Percentiles rank a stretch among this genome's conserved stretches.
Conservation (phyloP, 2,888 invertebrate genomes). For the Netelia melanura region DNA sequence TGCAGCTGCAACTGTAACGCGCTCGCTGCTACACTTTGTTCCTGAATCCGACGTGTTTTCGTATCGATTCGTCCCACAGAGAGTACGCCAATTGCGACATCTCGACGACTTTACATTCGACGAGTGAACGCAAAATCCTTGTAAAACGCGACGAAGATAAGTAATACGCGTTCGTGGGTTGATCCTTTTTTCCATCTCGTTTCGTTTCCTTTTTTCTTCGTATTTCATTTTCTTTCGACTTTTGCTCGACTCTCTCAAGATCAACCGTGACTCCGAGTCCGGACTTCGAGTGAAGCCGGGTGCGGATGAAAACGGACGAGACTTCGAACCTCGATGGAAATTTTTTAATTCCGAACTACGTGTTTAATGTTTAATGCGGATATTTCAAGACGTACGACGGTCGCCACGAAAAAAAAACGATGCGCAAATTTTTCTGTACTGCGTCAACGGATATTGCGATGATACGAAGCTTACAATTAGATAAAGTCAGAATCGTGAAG, state of each 20-base stretch:
- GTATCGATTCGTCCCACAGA: constrained; percentile 61
- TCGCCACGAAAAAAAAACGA: too few relatives aligned
- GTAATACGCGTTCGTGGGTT: constrained; percentile 34
- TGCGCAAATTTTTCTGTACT: too few relatives aligned
- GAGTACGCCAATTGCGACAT: constrained; percentile 28
- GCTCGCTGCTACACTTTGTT: constrained; percentile 57
- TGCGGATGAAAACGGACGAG: background rate
- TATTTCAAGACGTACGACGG: background rate
- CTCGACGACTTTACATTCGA: constrained; percentile 8
- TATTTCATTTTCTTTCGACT: constrained; percentile 12
- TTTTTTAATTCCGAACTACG: background rate
- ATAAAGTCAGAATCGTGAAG: too few relatives aligned
- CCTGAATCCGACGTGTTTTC: constrained; percentile 41
- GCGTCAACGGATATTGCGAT: too few relatives aligned
- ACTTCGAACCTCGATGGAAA: constrained; percentile 5
- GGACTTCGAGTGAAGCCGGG: background rate
- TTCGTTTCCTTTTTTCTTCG: background rate
- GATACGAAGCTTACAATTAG: too few relatives aligned
- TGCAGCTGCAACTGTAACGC: constrained; percentile 58
- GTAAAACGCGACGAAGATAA: constrained; percentile 36
- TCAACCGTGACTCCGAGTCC: constrained; percentile 9
- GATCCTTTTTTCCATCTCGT: background rate
- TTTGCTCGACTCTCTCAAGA: constrained; percentile 13
- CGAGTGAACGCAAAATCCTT: constrained; percentile 49
- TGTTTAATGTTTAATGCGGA: constrained; percentile 15